These are phyloP conservation scores for Tholera decimalis DNA, from an alignment of 2,888 invertebrate species.

Conservation along the genomic window DNA sequence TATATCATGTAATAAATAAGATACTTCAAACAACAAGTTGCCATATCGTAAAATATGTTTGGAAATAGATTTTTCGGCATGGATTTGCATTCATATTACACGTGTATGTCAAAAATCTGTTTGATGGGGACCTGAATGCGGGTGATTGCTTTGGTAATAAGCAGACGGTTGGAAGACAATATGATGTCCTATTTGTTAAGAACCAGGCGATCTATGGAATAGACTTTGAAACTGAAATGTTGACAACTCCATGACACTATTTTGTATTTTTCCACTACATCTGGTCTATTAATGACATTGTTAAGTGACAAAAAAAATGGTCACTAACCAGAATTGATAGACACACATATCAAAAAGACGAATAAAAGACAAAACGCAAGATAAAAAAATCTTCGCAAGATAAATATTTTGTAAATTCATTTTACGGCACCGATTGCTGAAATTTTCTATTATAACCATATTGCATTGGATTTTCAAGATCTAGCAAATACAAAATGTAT, in stretches of 20 bases:
- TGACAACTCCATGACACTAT: background rate
- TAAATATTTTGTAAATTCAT: too few species aligned
- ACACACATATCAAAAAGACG: too few species aligned
- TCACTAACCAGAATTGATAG: too few species aligned
- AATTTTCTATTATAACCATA: too few species aligned
- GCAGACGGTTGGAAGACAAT: background rate
- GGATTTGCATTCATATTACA: background rate
- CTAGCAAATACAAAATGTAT: too few species aligned
- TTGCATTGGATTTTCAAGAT: too few species aligned
- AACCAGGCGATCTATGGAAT: background rate
- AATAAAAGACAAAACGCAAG: background rate
- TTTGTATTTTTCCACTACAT: background rate
- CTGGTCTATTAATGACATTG: background rate
- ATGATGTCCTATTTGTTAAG: background rate
- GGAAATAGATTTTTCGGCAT: too few species aligned
- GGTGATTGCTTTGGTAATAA: background rate
- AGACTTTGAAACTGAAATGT: background rate
- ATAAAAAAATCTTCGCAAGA: background rate
- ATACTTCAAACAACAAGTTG: too few species aligned
- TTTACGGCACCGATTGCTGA: too few species aligned
- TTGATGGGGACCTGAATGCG: constrained; percentile 1
- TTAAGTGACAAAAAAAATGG: too few species aligned
- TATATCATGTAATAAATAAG: too few species aligned
- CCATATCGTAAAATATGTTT: background rate
- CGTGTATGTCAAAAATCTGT: background rate